A percentile compares a stretch with the other conserved stretches of the same genome.
Evolutionary conservation across 2,888 invertebrate genomes (phyloP).

Genomic region (Seira ritae): DNA sequence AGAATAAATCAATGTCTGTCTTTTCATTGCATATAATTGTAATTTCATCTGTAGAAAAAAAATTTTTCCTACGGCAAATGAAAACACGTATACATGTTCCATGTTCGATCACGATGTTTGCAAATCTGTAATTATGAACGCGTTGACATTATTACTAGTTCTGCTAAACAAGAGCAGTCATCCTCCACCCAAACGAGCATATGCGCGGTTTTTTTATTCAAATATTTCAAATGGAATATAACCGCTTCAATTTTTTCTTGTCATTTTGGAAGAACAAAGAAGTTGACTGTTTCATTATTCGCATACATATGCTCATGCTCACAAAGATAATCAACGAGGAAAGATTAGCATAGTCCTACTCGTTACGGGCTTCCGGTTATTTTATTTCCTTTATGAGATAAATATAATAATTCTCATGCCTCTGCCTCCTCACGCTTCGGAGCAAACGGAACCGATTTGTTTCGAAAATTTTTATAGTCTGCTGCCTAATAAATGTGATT

Average conservation of each 20-base stretch:
- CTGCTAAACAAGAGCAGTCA: not conserved
- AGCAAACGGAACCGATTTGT: too few relatives aligned
- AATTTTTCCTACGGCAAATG: not conserved
- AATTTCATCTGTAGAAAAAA: not conserved
- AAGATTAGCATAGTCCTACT: too few relatives aligned
- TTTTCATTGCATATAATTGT: conserved; percentile 13
- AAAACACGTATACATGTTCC: not conserved
- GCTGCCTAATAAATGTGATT: not conserved
- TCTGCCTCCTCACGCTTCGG: not conserved
- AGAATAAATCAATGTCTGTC: conserved; percentile 14
- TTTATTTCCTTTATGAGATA: conserved; percentile 6
- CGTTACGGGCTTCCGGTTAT: not conserved
- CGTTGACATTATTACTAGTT: not conserved
- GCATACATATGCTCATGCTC: too few relatives aligned
- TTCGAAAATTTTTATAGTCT: not conserved
- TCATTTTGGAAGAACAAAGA: conserved; percentile 56
- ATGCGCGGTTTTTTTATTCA: not conserved
- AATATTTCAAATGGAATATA: conserved; percentile 49
- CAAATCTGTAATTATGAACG: not conserved
- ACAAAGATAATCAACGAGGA: too few relatives aligned
- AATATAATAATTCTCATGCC: not conserved
- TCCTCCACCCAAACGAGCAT: not conserved
- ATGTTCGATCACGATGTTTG: not conserved
- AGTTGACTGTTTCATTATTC: conserved; percentile 44
- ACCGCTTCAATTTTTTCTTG: conserved; percentile 60